Evolutionary conservation across 2,797 vertebrate species (phyloP).

Genomic region (Poeciliopsis paucimaculata): DNA sequence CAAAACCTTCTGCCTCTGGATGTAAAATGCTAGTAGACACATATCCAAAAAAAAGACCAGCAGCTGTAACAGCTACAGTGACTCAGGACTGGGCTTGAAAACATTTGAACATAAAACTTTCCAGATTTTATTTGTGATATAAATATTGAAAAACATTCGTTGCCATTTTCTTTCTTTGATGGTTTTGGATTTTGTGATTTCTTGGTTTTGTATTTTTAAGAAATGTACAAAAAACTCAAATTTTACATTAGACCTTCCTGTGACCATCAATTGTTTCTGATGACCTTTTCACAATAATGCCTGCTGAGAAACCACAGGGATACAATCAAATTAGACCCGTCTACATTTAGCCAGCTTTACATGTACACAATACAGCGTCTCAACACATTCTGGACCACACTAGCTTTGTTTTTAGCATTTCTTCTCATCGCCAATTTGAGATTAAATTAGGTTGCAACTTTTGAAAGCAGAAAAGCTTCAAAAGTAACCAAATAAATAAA

Average conservation of each 20-base stretch:
- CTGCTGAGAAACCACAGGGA: conserved; percentile 20
- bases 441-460: background rate
- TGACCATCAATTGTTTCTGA: conserved; percentile 21
- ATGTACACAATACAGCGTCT: background rate
- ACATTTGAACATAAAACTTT: background rate
- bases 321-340: background rate
- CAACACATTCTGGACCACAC: background rate
- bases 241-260: conserved; percentile 41
- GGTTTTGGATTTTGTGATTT: background rate
- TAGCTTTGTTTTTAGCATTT: background rate
- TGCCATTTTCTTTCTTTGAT: background rate
- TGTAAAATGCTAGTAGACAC: too few species aligned
- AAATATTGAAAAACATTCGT: background rate
- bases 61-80: too few species aligned
- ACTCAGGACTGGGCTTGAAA: too few species aligned
- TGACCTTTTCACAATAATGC: background rate
- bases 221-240: too few species aligned
- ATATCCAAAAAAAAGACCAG: too few species aligned
- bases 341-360: conserved; percentile 1
- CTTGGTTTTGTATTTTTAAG: too few species aligned
- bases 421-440: background rate
- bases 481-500: background rate
- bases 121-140: background rate
- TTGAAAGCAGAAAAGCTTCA: background rate
- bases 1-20: too few species aligned